phyloP scores from a whole-genome alignment of 2,888 invertebrate genomes.

The Polyommatus icarus region DNA sequence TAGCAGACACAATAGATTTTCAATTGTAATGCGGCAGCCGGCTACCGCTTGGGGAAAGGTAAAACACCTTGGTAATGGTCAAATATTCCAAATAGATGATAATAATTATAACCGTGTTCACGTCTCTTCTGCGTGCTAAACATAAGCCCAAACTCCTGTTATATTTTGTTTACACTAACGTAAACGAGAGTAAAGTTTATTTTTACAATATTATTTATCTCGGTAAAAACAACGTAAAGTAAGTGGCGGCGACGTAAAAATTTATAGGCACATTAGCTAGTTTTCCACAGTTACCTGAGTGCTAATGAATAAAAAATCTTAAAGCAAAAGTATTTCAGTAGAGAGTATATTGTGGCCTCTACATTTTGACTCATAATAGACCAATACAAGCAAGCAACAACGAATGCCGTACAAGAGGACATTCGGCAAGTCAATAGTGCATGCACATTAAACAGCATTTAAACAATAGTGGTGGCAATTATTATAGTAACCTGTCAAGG shows the following conservation, averaged over 20 bases:
- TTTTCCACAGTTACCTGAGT: neutral
- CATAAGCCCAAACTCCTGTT: neutral
- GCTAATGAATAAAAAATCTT: neutral
- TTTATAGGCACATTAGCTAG: neutral
- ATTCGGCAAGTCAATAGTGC: neutral
- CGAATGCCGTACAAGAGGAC: neutral
- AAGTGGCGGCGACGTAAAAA: slow-evolving; percentile 18
- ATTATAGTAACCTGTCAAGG: neutral
- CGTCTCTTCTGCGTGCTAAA: neutral
- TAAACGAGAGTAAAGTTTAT: slow-evolving; percentile 2
- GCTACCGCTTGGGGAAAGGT: no score
- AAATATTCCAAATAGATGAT: neutral
- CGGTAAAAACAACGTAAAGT: neutral
- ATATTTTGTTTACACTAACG: slow-evolving; percentile 12
- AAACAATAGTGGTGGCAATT: no score
- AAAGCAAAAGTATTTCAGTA: no score
- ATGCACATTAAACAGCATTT: no score
- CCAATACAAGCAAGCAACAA: neutral
- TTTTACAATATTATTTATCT: slow-evolving; percentile 14
- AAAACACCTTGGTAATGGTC: neutral
- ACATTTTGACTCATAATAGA: neutral
- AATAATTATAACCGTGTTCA: neutral
- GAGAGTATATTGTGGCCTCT: neutral
- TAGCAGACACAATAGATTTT: no score
- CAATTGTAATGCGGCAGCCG: no score